A percentile compares a stretch with the other conserved stretches of the same genome.
phyloP scores from a whole-genome alignment of 2,797 vertebrate species.

The Xiphophorus birchmanni region DNA sequence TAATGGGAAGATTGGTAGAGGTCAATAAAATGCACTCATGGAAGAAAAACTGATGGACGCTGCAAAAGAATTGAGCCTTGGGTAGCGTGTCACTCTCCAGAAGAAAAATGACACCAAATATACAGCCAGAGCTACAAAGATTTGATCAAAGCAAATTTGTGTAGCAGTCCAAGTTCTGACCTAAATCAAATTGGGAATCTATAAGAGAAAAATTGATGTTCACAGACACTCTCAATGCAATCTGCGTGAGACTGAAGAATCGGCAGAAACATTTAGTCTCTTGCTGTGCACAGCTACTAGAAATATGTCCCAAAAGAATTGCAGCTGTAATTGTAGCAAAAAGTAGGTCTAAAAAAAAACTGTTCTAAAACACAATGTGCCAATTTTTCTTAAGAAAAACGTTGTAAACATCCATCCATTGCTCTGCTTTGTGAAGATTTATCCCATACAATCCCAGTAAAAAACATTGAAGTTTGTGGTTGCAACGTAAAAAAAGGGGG shows the following conservation, averaged over 20 bases:
- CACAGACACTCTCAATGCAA: neutral
- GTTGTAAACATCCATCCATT: neutral
- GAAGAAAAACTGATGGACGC: neutral
- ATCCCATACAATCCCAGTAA: neutral
- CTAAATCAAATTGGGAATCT: constrained; percentile 1
- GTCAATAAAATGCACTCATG: neutral
- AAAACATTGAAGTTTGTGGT: too few species aligned
- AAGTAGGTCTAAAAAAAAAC: neutral
- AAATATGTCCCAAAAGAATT: neutral
- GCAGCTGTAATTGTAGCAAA: neutral
- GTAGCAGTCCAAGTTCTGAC: neutral
- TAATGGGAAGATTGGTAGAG: neutral
- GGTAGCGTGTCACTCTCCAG: neutral
- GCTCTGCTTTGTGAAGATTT: neutral
- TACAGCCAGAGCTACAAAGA: neutral
- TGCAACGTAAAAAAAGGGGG: too few species aligned
- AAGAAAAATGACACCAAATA: neutral
- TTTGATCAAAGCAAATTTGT: neutral
- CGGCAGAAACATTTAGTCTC: neutral
- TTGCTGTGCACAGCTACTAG: neutral
- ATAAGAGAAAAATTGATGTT: neutral
- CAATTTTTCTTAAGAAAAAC: neutral
- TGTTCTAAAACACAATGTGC: neutral
- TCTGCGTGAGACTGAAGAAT: neutral
- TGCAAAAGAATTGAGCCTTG: neutral